Base-by-base conservation (phyloP, 1,140 invertebrate species). In the Teleopsis dalmanni region DNA sequence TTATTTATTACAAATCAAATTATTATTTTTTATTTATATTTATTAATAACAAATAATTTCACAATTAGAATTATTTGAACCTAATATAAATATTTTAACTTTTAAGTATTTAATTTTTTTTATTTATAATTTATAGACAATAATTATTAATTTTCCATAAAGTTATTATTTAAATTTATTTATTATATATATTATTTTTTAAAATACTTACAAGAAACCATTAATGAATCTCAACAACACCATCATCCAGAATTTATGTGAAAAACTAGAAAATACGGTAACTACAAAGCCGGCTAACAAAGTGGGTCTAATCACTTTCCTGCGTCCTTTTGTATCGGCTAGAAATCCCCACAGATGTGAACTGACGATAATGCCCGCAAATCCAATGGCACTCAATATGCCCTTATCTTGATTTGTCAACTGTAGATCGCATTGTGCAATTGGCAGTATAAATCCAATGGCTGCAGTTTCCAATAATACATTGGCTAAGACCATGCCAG, bases 321-420 rank as follows among this genome's bases (percentile, higher is more conserved):
- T 74, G 2, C 87, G 75, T 1, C 88, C 88, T 3, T 77, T 71
- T 0, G 80, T 79, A 63, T 91, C 88, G 0, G 84, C 82, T 14
- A 89, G 55, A 52, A 80, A 85, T 29, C 87, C 87, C 86, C 87
- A 90, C 34, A 87, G 62, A 58, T 76, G 75, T 3, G 74, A 75
- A 3, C 69, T 75, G 9, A 74, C 53, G 43, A 77, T 76, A 37
- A 76, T 75, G 81, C 83, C 82, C 50, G 76, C 49, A 48, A 50
- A 58, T 10, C 50, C 48, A 27, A 56, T 50, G 6, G 54, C 47
- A 49, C 52, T 52, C 0, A 85, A 60, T 56, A 80, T 71, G 0
- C 82, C 82, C 58, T 82, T 79, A 23, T 82, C 72, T 26, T 76
- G 63, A 22, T 78, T 57, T 4, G 75, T 74, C 3, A 85, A 62